Evolutionary conservation across 2,113 vertebrate genomes (phyloP).

Genomic region (Dasypus novemcinctus): DNA sequence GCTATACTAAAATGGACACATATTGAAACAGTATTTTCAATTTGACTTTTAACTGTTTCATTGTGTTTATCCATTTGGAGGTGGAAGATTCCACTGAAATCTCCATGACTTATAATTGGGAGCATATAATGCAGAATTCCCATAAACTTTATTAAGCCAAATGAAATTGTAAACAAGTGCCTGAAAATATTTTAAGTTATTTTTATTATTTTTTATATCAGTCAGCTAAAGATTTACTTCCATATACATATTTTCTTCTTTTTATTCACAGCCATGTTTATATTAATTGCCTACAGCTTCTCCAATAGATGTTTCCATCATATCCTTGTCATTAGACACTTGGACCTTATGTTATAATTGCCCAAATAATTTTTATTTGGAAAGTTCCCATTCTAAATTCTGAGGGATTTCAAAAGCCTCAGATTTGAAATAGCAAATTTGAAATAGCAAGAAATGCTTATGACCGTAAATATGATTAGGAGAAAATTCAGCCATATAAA

Average conservation of each 20-base stretch:
- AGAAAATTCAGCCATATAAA: background rate
- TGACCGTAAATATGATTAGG: background rate
- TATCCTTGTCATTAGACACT: background rate
- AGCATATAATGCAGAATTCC: background rate
- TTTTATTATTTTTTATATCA: background rate
- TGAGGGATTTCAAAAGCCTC: conserved; percentile 6
- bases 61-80: background rate
- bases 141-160: background rate
- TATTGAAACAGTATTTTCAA: background rate
- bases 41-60: conserved; percentile 12
- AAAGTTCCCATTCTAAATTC: conserved; percentile 1
- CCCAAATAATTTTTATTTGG: conserved; percentile 53
- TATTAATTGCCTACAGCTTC: conserved; percentile 72
- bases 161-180: background rate
- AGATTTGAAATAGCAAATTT: background rate
- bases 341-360: background rate
- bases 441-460: background rate
- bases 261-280: conserved; percentile 81
- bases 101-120: background rate
- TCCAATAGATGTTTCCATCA: background rate
- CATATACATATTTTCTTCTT: conserved; percentile 46
- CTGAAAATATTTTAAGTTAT: background rate
- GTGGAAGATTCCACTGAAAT: background rate
- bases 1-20: background rate
- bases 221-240: background rate